Percentiles rank a stretch among this genome's conserved stretches.
phyloP scores from a whole-genome alignment of 2,888 invertebrate genomes.

The Leucozona laternaria region DNA sequence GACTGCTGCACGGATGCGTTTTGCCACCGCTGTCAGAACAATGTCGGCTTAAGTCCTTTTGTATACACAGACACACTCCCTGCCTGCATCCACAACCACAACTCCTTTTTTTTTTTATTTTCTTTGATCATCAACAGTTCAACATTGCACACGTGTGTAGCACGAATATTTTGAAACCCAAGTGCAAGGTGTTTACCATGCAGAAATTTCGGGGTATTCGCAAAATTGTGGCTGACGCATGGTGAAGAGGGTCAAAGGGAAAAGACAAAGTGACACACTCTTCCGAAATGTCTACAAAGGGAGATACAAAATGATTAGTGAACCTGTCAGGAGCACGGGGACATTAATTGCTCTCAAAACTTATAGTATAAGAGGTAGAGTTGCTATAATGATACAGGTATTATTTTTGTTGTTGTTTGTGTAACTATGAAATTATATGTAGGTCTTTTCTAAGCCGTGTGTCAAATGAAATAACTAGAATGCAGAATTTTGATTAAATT shows the following conservation, averaged over 20 bases:
- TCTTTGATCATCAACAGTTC: constrained; percentile 30
- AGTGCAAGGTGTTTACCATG: constrained; percentile 66
- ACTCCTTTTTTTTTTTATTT: constrained; percentile 16
- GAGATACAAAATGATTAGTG: constrained; percentile 55
- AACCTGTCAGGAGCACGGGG: constrained; percentile 61
- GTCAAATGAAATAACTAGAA: too few species aligned
- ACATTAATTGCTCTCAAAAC: constrained; percentile 65
- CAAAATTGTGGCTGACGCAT: neutral
- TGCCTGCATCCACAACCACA: constrained; percentile 32
- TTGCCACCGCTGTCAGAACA: constrained; percentile 32
- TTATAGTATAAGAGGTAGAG: neutral
- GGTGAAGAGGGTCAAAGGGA: constrained; percentile 35
- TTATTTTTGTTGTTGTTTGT: neutral
- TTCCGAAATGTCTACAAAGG: constrained; percentile 13
- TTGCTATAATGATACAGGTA: neutral
- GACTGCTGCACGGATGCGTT: constrained; percentile 50
- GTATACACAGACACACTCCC: neutral
- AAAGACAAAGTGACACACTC: constrained; percentile 3
- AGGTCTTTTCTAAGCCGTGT: too few species aligned
- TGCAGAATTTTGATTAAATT: too few species aligned
- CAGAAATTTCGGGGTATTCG: constrained; percentile 61
- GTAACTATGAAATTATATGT: too few species aligned
- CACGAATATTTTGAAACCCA: constrained; percentile 32
- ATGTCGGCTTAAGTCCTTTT: constrained; percentile 36
- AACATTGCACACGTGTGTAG: constrained; percentile 62